phyloP scores from a whole-genome alignment of 2,888 invertebrate genomes.

The Seira musarum region DNA sequence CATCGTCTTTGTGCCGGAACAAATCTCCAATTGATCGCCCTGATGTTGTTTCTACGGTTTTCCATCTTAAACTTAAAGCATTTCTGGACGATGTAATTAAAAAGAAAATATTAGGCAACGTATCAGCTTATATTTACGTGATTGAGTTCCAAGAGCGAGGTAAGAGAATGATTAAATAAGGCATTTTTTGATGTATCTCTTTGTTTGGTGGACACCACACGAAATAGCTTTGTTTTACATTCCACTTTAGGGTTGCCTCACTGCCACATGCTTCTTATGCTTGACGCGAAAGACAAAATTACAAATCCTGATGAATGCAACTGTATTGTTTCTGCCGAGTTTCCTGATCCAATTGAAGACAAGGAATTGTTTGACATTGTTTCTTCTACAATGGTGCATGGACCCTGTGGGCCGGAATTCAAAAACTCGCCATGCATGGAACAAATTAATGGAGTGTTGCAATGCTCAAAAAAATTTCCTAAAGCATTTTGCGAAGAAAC shows the following conservation, averaged over 20 bases:
- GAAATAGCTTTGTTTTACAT: too few species aligned
- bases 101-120: constrained; percentile 63
- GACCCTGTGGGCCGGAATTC: constrained; percentile 67
- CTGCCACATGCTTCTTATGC: constrained; percentile 61
- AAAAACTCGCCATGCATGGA: constrained; percentile 66
- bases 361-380: constrained; percentile 63
- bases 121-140: constrained; percentile 51
- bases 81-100: constrained; percentile 65
- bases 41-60: constrained; percentile 71
- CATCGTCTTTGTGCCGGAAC: constrained; percentile 68
- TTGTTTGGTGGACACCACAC: too few species aligned
- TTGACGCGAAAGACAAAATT: constrained; percentile 58
- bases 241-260: constrained; percentile 56
- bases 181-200: constrained; percentile 8
- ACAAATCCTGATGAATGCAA: constrained; percentile 51
- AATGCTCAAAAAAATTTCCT: constrained; percentile 68
- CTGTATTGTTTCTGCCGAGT: constrained; percentile 65
- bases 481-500: constrained; percentile 70
- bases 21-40: constrained; percentile 70
- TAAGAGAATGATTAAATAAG: constrained; percentile 17
- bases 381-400: constrained; percentile 66
- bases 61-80: constrained; percentile 70
- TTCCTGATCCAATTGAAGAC: constrained; percentile 63
- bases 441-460: constrained; percentile 57
- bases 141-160: constrained; percentile 71